Conservation (phyloP, 2,113 vertebrate genomes). For the Amblyopsis rosae region DNA sequence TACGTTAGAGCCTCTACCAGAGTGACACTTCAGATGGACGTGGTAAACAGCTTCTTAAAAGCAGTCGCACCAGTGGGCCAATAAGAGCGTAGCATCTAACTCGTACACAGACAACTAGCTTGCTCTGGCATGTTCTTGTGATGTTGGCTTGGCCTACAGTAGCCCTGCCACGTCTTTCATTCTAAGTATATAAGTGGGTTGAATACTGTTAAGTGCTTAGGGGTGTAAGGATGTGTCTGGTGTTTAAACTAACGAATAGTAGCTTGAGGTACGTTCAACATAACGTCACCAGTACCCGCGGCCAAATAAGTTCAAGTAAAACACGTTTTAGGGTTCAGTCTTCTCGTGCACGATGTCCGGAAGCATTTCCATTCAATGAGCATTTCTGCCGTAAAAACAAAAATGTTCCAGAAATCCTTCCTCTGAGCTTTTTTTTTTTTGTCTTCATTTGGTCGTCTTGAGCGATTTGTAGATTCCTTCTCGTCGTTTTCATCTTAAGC, state of each 20-base stretch:
- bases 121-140: slow-evolving; percentile 15
- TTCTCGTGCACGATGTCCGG: slow-evolving; percentile 19
- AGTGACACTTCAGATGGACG: slow-evolving; percentile 18
- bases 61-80: slow-evolving; percentile 47
- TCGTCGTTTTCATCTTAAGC: slow-evolving; percentile 36
- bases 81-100: slow-evolving; percentile 23
- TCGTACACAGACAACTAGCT: slow-evolving; percentile 25
- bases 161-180: slow-evolving; percentile 44
- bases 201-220: slow-evolving; percentile 36
- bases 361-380: slow-evolving; percentile 32
- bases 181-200: slow-evolving; percentile 31
- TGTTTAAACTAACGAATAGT: slow-evolving; percentile 51
- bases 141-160: slow-evolving; percentile 60
- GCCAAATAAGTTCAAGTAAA: slow-evolving; percentile 73
- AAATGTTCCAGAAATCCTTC: slow-evolving; percentile 24
- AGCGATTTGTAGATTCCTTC: slow-evolving; percentile 53
- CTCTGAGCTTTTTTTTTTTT: slow-evolving; percentile 36
- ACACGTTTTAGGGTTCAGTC: slow-evolving; percentile 4
- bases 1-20: slow-evolving; percentile 9
- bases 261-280: slow-evolving; percentile 73
- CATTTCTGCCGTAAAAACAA: slow-evolving; percentile 35
- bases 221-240: slow-evolving; percentile 29
- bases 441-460: slow-evolving; percentile 77
- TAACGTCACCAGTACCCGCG: slow-evolving; percentile 39
- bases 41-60: slow-evolving; percentile 23